Evolutionary conservation across 2,888 invertebrate species (phyloP), one percentile per base, ranked within the genome.

Genomic region (Plagodis dolabraria): DNA sequence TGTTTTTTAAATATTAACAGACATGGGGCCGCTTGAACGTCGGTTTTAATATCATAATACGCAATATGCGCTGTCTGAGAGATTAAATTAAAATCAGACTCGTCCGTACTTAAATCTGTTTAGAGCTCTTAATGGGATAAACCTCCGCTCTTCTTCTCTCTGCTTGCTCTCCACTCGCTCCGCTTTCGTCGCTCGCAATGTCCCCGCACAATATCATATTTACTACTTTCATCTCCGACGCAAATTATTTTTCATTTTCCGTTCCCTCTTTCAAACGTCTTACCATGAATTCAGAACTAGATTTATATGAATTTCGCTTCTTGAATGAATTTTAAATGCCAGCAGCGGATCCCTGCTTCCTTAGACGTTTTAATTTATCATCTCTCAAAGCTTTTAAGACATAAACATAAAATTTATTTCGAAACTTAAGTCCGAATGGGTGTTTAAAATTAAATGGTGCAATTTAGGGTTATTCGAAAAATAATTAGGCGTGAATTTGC

Each of bases 191-290:
- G 55, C 51, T 33, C 34, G 52, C 12, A 12, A 47, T 53, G 42
- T 52, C 66, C 55, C 63, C 63, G 67, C 52, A 51, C 57, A 66
- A 71, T 72, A 69, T 75, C 47, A 72, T 76, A 75, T 75, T 79
- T 77, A 76, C 70, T 73, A 77, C 73, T 77, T 76, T 75, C 72
- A 72, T 76, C 71, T 64, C 57, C 56, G 64, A 58, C 56, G 53
- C 64, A 68, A 71, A 76, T 79, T 74, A 75, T 72, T 76, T 78
- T 75, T 73, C 65, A 72, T 78, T 74, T 75, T 71, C 65, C 67
- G 57, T 61, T 52, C 59, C 67, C 60, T 65, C 68, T 66, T 65
- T 67, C 59, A 65, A 61, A 56, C 60, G 55, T 59, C 65, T 67
- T 52, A 61, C 57, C 57, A 62, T 51, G 46, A 56, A 61, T 68